phyloP scores from a whole-genome alignment of 2,888 invertebrate species.

The Nudaria mundana region DNA sequence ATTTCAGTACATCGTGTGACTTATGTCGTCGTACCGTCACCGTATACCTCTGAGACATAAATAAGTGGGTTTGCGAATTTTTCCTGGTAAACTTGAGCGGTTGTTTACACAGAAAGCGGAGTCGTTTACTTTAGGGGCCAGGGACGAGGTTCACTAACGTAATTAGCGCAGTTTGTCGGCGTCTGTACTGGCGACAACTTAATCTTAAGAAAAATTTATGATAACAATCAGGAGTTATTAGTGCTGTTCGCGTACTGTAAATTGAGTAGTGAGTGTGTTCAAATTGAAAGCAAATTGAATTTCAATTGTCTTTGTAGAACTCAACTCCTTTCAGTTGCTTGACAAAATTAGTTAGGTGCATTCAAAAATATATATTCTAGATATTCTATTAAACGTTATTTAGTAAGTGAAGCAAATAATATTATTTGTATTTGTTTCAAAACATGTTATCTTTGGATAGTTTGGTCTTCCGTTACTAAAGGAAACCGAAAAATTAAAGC shows the following conservation, averaged over 20 bases:
- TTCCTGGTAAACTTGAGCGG: slow-evolving; percentile 70
- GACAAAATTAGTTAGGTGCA: slow-evolving; percentile 21
- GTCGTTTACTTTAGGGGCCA: slow-evolving; percentile 67
- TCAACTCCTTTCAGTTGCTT: slow-evolving; percentile 25
- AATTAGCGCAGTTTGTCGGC: slow-evolving; percentile 66
- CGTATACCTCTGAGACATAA: slow-evolving; percentile 65
- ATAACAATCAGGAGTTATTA: slow-evolving; percentile 47
- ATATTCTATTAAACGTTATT: slow-evolving; percentile 9
- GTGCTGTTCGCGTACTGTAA: slow-evolving; percentile 34
- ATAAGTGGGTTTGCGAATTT: slow-evolving; percentile 75
- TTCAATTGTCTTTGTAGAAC: slow-evolving; percentile 33
- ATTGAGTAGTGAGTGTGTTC: slow-evolving; percentile 22
- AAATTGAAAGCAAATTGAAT: slow-evolving; percentile 36
- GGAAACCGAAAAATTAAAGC: slow-evolving; percentile 32
- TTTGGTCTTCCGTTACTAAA: slow-evolving; percentile 13
- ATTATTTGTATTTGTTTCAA: background rate
- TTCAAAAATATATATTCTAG: slow-evolving; percentile 19
- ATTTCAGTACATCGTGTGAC: slow-evolving; percentile 23
- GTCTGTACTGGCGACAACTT: slow-evolving; percentile 51
- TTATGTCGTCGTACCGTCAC: slow-evolving; percentile 48
- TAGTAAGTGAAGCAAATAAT: slow-evolving; percentile 10
- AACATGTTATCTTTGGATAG: background rate
- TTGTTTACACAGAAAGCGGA: slow-evolving; percentile 75
- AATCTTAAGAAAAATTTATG: slow-evolving; percentile 52
- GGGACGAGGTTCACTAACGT: slow-evolving; percentile 61